These are phyloP conservation scores for Sipha flava DNA, from an alignment of 1,140 invertebrate genomes.

Conservation along the genomic window DNA sequence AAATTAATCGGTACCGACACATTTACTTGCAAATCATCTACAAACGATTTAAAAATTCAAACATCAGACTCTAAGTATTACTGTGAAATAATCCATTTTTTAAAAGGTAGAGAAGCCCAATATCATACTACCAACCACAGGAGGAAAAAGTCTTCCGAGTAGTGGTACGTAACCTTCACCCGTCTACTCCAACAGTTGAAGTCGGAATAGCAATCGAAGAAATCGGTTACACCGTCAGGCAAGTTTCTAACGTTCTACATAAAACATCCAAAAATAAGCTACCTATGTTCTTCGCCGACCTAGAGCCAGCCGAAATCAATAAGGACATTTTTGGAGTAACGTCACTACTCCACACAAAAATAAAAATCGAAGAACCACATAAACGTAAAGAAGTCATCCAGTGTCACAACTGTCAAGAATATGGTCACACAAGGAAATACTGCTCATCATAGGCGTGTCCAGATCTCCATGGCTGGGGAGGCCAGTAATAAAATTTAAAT, in stretches of 20 bases:
- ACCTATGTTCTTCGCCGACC: constrained; percentile 35
- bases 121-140: too few species aligned
- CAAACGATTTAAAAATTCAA: neutral
- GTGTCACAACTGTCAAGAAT: too few species aligned
- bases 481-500: too few species aligned
- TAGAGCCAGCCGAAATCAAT: neutral
- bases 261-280: neutral
- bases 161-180: neutral
- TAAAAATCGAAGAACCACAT: too few species aligned
- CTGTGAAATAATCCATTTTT: neutral
- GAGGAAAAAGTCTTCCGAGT: neutral
- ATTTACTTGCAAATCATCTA: neutral
- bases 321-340: neutral
- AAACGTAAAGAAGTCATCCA: too few species aligned
- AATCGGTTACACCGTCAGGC: neutral
- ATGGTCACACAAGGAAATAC: constrained; percentile 40
- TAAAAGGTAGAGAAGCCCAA: neutral
- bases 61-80: neutral
- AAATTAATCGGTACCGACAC: neutral
- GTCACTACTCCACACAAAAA: too few species aligned
- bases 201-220: neutral
- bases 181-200: neutral
- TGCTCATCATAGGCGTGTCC: too few species aligned
- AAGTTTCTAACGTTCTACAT: neutral
- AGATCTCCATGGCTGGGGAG: too few species aligned